phyloP scores from a whole-genome alignment of 2,888 invertebrate genomes.

The Rhopalosiphum nymphaeae region DNA sequence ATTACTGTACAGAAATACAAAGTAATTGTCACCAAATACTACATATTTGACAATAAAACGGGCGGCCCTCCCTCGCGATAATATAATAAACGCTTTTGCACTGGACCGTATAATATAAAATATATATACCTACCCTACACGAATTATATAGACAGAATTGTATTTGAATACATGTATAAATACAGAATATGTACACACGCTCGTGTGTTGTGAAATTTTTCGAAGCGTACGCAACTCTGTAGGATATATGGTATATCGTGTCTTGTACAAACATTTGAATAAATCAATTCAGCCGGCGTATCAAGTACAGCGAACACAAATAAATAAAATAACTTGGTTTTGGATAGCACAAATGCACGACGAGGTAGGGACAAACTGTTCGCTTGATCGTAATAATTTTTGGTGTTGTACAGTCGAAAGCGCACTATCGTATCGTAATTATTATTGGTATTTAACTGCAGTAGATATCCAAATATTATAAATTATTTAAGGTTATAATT shows the following conservation, averaged over 20 bases:
- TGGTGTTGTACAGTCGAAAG: neutral
- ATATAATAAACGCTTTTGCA: neutral
- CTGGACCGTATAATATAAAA: neutral
- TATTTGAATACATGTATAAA: neutral
- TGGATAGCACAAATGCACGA: neutral
- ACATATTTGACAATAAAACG: neutral
- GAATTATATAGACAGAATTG: neutral
- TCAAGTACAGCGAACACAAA: neutral
- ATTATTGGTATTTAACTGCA: neutral
- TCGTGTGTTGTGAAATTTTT: neutral
- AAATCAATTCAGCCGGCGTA: conserved; percentile 12
- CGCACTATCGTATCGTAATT: neutral
- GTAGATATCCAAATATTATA: neutral
- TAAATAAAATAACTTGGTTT: neutral
- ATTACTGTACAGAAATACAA: neutral
- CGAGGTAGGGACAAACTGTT: neutral
- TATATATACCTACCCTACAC: neutral
- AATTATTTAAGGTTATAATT: neutral
- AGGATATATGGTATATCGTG: neutral
- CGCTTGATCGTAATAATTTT: neutral
- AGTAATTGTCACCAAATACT: conserved; percentile 28
- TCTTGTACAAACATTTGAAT: conserved; percentile 20
- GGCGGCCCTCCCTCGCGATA: neutral
- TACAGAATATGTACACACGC: neutral
- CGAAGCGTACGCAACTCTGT: neutral